Conservation (phyloP, 2,113 vertebrate genomes). For the Sphaerodactylus townsendi region DNA sequence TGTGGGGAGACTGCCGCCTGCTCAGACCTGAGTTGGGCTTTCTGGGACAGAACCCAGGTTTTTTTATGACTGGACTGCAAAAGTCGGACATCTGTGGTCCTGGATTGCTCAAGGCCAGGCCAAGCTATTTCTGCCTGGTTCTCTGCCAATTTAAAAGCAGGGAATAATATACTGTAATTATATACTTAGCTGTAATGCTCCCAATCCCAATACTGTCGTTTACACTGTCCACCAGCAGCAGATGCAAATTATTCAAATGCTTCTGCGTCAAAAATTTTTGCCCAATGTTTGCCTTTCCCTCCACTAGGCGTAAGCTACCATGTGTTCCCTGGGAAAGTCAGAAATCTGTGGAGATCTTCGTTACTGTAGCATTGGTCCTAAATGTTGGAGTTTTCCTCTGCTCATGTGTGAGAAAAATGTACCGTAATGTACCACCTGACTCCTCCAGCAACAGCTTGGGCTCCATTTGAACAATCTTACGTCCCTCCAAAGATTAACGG, state of each 20-base stretch:
- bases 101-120: background rate
- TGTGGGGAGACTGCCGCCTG: background rate
- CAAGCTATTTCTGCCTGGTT: background rate
- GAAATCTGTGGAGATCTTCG: background rate
- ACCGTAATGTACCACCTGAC: constrained; percentile 27
- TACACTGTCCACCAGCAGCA: background rate
- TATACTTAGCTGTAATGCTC: background rate
- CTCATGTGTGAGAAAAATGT: constrained; percentile 24
- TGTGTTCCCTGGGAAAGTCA: background rate
- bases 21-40: background rate
- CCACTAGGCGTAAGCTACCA: background rate
- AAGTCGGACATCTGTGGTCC: background rate
- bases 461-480: constrained; percentile 37
- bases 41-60: background rate
- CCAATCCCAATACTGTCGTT: background rate
- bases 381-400: constrained; percentile 17
- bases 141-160: background rate
- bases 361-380: background rate
- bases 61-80: background rate
- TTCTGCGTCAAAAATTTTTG: background rate
- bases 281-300: background rate
- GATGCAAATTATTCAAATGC: background rate
- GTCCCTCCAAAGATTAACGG: constrained; percentile 31
- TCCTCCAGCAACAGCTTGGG: constrained; percentile 14
- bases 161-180: background rate